Evolutionary conservation across 2,113 vertebrate genomes (phyloP), one percentile per base, ranked within the genome.

Genomic region (Chloropsis hardwickii): DNA sequence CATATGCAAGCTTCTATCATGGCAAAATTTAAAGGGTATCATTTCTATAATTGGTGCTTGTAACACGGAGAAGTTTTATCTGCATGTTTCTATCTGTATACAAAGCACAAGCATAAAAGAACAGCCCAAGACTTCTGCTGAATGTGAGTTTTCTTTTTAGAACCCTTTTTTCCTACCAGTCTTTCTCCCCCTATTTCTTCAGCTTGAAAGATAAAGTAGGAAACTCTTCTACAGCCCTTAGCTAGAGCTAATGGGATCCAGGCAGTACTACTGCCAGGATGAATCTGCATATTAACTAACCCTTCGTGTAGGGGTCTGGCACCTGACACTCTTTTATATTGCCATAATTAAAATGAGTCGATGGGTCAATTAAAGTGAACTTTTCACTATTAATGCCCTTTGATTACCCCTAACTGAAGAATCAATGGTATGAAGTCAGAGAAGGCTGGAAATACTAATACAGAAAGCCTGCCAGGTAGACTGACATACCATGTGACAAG

Each of bases 311-410:
- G 48, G 40, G 64, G 62, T 86, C 56, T 86, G 81, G 31, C 60
- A 95, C 60, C 67, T 86, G 81, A 92, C 47, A 74, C 20, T 86
- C 51, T 84, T 84, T 81, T 81, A 92, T 93, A 90, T 33, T 81
- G 85, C 72, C 76, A 78, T 88, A 86, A 96, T 94, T 96, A 90
- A 96, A 96, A 90, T 40, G 44, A 95, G 29, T 81, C 3, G 0
- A 71, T 74, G 37, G 71, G 90, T 88, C 81, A 96, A 90, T 90
- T 84, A 93, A 91, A 88, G 48, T 73, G 60, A 88, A 94, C 51
- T 88, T 96, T 86, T 97, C 70, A 77, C 78, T 95, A 92, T 84
- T 87, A 95, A 95, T 92, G 58, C 88, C 56, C 71, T 89, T 88
- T 93, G 58, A 92, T 93, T 73, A 74, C 31, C 74, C 33, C 28